Base-by-base conservation (phyloP, 2,113 vertebrate genomes). In the Melanocharis versteri region DNA sequence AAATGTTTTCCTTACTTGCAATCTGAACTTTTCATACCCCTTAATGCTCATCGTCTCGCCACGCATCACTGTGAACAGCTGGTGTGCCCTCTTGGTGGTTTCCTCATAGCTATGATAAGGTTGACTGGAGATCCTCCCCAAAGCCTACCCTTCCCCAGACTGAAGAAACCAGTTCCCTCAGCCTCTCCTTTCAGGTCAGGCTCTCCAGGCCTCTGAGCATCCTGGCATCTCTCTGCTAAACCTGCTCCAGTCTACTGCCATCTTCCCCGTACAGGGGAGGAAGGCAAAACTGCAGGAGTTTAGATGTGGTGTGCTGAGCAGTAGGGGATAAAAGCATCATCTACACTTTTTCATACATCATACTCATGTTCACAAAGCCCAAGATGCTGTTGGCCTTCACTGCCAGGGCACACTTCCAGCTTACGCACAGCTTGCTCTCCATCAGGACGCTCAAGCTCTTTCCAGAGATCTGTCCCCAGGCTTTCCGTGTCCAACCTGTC, bases 231-330 rank as follows among this genome's bases (percentile, higher is more conserved):
- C 11, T 69, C 44, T 4, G 8, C 26, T 79, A 82, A 89, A 68
- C 30, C 21, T 72, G 11, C 6, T 72, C 30, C 22, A 65, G 26
- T 37, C 64, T 87, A 51, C 53, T 58, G 24, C 16, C 0, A 0
- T 27, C 45, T 44, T 72, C 39, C 14, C n/a, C 8, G 1, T 33
- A 40, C 1, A 2, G 3, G 2, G 21, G 5, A 14, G 42, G 19
- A 48, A 15, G 17, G 16, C 1, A 88, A 84, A 81, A 61, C 2
- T 37, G 16, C 24, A 57, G 45, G 50, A 57, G 65, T 88, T 76
- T 27, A 69, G 17, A 28, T 48, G 9, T 11, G 28, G 8, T 77
- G 9, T 72, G 28, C 27, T 33, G 28, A 65, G 35, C 5, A 90
- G 11, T 26, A 40, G 5, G 8, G 8, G 7, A 77, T 30, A 23